Evolutionary conservation across 2,888 invertebrate species (phyloP).

Genomic region (Macrophya alboannulata): DNA sequence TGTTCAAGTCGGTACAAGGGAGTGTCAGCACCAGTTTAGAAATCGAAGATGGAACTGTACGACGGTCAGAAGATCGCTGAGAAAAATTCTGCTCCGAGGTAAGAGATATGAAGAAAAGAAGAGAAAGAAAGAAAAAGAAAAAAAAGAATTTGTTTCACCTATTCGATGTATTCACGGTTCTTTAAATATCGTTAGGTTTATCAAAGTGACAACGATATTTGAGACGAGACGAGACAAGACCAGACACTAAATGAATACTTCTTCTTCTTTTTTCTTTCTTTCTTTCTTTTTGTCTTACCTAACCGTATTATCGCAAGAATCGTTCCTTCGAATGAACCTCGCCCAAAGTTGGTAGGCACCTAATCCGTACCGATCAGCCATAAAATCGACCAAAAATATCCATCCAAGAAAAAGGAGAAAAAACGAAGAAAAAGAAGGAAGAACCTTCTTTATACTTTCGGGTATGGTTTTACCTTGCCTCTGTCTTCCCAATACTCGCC

Average conservation of each 20-base stretch:
- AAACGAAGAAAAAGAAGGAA: background rate
- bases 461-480: background rate
- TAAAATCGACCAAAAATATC: constrained; percentile 49
- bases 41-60: constrained; percentile 95
- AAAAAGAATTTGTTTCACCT: background rate
- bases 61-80: constrained; percentile 89
- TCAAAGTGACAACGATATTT: constrained; percentile 34
- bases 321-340: constrained; percentile 2
- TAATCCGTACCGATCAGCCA: constrained; percentile 52
- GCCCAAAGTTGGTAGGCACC: background rate
- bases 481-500: background rate
- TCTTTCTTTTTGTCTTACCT: background rate
- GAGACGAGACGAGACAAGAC: constrained; percentile 20
- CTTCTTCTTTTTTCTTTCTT: too few relatives aligned
- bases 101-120: constrained; percentile 70
- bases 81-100: constrained; percentile 94
- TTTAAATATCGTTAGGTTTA: background rate
- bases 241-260: background rate
- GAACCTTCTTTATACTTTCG: background rate
- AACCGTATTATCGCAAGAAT: constrained; percentile 25
- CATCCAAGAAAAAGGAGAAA: background rate
- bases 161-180: constrained; percentile 24
- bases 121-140: constrained; percentile 1
- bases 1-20: constrained; percentile 90
- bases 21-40: constrained; percentile 94